Percentiles rank a stretch among this genome's conserved stretches.
phyloP scores from a whole-genome alignment of 2,797 vertebrate species.

The Pempheris klunzingeri region DNA sequence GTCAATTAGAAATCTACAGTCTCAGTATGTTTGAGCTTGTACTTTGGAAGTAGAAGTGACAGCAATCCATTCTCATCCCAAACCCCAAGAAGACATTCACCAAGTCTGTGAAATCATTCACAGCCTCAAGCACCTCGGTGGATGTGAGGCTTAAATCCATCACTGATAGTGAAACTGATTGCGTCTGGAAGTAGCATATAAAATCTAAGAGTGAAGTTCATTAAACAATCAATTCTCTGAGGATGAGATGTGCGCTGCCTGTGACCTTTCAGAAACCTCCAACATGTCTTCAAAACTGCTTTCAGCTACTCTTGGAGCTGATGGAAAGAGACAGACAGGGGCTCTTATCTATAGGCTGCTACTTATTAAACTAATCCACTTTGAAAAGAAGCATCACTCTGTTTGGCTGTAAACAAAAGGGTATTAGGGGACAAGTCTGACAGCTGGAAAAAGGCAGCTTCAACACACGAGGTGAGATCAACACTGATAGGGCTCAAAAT shows the following conservation, averaged over 20 bases:
- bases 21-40: background rate
- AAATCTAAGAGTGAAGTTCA: slow-evolving; percentile 62
- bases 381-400: slow-evolving; percentile 70
- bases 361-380: slow-evolving; percentile 76
- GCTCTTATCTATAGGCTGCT: slow-evolving; percentile 62
- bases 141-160: slow-evolving; percentile 54
- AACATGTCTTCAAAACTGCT: slow-evolving; percentile 57
- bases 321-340: slow-evolving; percentile 53
- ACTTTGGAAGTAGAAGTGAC: slow-evolving; percentile 15
- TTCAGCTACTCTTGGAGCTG: slow-evolving; percentile 48
- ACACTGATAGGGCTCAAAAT: slow-evolving; percentile 55
- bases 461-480: slow-evolving; percentile 60
- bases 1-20: background rate
- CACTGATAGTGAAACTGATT: slow-evolving; percentile 53
- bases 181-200: slow-evolving; percentile 49
- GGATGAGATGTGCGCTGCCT: slow-evolving; percentile 53
- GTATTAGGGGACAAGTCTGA: slow-evolving; percentile 68
- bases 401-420: slow-evolving; percentile 75
- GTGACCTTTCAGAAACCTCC: slow-evolving; percentile 70
- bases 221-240: slow-evolving; percentile 65
- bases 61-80: slow-evolving; percentile 29
- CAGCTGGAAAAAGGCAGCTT: slow-evolving; percentile 49
- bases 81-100: slow-evolving; percentile 27
- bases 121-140: slow-evolving; percentile 16
- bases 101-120: slow-evolving; percentile 51